Conservation (phyloP, 37 sponge, comb jelly and placozoan genomes). For the Eunapius fragilis region DNA sequence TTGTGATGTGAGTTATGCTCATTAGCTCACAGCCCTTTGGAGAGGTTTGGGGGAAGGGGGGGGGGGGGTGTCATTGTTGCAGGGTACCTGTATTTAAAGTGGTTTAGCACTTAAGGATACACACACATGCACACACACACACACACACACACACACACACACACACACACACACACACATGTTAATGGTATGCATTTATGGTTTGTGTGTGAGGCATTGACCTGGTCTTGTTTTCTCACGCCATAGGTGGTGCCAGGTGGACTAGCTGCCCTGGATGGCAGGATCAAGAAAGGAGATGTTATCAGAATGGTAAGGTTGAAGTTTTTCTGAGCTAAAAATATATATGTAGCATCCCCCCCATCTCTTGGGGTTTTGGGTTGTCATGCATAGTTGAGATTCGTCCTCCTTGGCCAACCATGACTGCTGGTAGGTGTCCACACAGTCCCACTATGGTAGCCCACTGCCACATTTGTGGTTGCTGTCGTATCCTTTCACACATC, state of each 20-base stretch:
- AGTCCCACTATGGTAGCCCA: neutral
- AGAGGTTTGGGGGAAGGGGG: neutral
- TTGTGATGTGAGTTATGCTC: conserved; percentile 48
- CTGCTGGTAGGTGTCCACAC: too few species aligned
- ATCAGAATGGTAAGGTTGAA: conserved; percentile 62
- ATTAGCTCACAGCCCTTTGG: too few species aligned
- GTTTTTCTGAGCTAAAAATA: neutral
- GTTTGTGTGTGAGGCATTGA: neutral
- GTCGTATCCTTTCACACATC: neutral
- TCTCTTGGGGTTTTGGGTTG: too few species aligned
- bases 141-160: too few species aligned
- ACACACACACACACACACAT: too few species aligned
- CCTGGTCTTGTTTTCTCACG: neutral
- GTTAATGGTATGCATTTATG: too few species aligned
- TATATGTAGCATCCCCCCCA: too few species aligned
- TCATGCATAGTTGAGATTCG: too few species aligned
- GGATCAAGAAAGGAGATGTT: conserved; percentile 71
- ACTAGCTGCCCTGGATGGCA: conserved; percentile 72
- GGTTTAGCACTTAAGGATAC: too few species aligned
- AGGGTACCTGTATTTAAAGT: neutral
- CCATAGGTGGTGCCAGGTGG: conserved; percentile 67
- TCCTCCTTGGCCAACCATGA: too few species aligned
- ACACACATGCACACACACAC: too few species aligned
- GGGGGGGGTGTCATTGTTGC: neutral
- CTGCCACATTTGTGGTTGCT: neutral